Conservation (phyloP, 1,140 invertebrate genomes). For the Luehdorfia chinensis region DNA sequence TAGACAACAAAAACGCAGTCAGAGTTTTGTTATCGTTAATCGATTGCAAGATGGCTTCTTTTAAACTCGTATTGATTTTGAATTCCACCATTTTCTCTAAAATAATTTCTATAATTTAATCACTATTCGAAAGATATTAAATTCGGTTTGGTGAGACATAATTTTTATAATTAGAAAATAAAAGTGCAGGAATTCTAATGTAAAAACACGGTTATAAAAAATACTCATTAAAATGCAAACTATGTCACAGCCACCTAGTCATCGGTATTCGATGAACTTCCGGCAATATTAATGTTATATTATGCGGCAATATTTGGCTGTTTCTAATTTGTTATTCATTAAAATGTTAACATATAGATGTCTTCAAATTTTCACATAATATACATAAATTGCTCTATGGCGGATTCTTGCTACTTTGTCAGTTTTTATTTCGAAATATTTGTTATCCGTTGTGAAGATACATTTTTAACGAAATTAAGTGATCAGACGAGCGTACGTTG, state of each 20-base stretch:
- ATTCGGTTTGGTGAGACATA: neutral
- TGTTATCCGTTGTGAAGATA: neutral
- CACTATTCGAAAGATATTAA: too few relatives aligned
- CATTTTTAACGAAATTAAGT: neutral
- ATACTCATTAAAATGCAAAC: neutral
- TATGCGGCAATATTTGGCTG: neutral
- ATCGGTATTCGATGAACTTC: neutral
- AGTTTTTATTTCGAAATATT: neutral
- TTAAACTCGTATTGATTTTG: too few relatives aligned
- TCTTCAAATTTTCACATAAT: neutral
- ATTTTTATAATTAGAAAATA: neutral
- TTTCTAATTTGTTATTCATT: neutral
- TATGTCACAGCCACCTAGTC: neutral
- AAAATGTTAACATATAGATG: conserved; percentile 1
- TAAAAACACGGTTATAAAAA: neutral
- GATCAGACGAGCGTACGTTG: neutral
- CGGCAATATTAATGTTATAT: neutral
- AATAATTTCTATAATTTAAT: too few relatives aligned
- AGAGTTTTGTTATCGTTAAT: too few relatives aligned
- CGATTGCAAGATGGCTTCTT: too few relatives aligned
- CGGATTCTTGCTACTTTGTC: neutral
- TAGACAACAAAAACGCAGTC: too few relatives aligned
- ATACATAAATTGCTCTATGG: neutral
- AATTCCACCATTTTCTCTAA: too few relatives aligned
- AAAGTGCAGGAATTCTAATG: neutral